Evolutionary conservation across 2,113 vertebrate genomes (phyloP), one percentile per base, ranked within the genome.

Genomic region (Chascanopsetta lugubris): DNA sequence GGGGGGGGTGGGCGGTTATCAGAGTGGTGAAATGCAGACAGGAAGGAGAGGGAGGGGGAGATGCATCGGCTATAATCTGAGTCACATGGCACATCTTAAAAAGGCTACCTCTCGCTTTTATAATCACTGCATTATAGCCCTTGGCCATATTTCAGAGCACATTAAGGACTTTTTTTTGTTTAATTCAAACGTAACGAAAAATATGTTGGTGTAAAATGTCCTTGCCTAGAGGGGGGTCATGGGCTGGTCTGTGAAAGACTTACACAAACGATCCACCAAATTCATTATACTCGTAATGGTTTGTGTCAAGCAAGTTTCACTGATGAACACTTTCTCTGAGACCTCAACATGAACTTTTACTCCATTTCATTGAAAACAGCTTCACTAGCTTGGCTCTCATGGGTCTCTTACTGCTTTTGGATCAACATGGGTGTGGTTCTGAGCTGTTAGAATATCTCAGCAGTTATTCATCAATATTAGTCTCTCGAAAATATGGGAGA

Each of bases 81-180:
- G 80, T 92, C 91, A 90, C 90, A 90, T 89, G 87, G 76, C 40
- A 61, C 61, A 76, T 85, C 67, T 90, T 86, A 83, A 83, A 78
- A 83, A 72, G 63, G 48, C 66, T 30, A 64, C 63, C 27, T 69
- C 72, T 76, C 61, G 72, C 76, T 68, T 49, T 59, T 75, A 40
- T 82, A 79, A 83, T 80, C 72, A 78, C 27, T 17, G 50, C 70
- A 64, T 76, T 77, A 69, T 50, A 59, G 32, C 61, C 56, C 34
- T 50, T 51, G 12, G 18, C 25, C 24, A 53, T 51, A 20, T 55
- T 72, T 15, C 58, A 36, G 42, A 70, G 26, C 46, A 55, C 56
- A 32, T 56, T 66, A 62, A 48, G 54, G 38, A 66, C 22, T 29
- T 6, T 68, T n/a, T 61, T 80, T 6, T 12, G 13, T 74, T 69